Evolutionary conservation across 2,797 vertebrate species (phyloP).

Genomic region (Holocentrus rufus): DNA sequence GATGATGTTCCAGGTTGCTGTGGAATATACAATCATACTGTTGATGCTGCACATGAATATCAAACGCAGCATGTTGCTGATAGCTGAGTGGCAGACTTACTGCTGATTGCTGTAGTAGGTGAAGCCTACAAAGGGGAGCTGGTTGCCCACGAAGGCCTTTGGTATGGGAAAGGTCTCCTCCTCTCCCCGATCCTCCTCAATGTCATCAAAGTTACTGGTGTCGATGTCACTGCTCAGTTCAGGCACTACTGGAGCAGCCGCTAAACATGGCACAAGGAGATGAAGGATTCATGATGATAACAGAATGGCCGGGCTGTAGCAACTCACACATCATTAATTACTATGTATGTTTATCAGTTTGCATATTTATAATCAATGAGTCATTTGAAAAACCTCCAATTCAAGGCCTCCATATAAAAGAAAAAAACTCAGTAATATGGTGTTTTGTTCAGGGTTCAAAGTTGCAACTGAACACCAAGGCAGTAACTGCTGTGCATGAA

Average conservation of each 20-base stretch:
- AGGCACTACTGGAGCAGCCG: slow-evolving; percentile 96
- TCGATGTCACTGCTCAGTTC: slow-evolving; percentile 97
- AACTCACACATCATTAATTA: not conserved
- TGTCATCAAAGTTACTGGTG: slow-evolving; percentile 99
- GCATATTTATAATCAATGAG: too few relatives aligned
- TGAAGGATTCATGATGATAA: not conserved
- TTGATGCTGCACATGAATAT: not conserved
- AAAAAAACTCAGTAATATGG: not conserved
- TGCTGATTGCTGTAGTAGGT: slow-evolving; percentile 95
- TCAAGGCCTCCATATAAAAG: not conserved
- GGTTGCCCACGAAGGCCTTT: slow-evolving; percentile 99
- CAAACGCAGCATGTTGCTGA: not conserved
- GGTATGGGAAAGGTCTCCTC: slow-evolving; percentile 99
- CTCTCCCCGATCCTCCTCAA: slow-evolving; percentile 97
- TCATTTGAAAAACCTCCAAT: too few relatives aligned
- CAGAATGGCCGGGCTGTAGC: not conserved
- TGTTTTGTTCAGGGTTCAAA: too few relatives aligned
- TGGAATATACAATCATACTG: not conserved
- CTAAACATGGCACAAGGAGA: slow-evolving; percentile 71
- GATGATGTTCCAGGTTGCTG: not conserved
- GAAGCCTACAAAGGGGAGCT: slow-evolving; percentile 98
- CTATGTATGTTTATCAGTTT: too few relatives aligned
- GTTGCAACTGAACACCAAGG: too few relatives aligned
- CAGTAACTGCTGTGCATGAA: too few relatives aligned
- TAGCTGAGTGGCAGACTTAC: slow-evolving; percentile 78